A percentile compares a stretch with the other conserved stretches of the same genome.
Conservation (phyloP, 2,888 invertebrate genomes). For the Iselma pallidipennis region DNA sequence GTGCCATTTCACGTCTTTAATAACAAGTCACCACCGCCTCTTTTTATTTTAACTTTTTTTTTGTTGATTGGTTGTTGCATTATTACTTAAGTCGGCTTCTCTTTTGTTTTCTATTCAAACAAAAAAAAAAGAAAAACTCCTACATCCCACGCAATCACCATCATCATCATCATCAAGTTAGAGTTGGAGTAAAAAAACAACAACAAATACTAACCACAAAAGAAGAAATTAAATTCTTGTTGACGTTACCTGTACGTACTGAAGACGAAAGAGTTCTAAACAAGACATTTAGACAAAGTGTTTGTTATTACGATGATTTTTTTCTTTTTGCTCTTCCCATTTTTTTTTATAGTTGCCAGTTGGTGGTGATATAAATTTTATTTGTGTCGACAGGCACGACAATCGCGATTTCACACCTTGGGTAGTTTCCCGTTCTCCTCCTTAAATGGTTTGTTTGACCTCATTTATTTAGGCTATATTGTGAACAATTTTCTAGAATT, state of each 20-base stretch:
- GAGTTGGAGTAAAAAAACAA: background rate
- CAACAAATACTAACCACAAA: background rate
- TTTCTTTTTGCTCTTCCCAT: background rate
- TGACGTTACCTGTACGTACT: background rate
- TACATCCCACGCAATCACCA: background rate
- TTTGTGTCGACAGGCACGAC: constrained; percentile 25
- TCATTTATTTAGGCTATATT: no score
- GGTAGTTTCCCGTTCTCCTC: no score
- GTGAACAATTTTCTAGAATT: background rate
- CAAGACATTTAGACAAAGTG: no score
- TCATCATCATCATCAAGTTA: background rate
- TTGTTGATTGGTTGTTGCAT: background rate
- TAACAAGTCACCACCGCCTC: constrained; percentile 1
- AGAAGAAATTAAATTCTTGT: background rate
- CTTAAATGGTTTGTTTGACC: no score
- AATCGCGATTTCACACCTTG: constrained; percentile 32
- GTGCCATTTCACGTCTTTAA: constrained; percentile 42
- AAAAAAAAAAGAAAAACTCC: background rate
- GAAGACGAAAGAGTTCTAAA: no score
- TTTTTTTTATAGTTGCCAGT: constrained; percentile 4
- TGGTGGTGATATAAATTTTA: constrained; percentile 30
- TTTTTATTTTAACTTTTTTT: background rate
- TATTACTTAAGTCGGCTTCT: background rate
- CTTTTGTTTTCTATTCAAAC: background rate
- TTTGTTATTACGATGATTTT: no score